phyloP scores from a whole-genome alignment of 2,113 vertebrate species.

The Vireo altiloquus region DNA sequence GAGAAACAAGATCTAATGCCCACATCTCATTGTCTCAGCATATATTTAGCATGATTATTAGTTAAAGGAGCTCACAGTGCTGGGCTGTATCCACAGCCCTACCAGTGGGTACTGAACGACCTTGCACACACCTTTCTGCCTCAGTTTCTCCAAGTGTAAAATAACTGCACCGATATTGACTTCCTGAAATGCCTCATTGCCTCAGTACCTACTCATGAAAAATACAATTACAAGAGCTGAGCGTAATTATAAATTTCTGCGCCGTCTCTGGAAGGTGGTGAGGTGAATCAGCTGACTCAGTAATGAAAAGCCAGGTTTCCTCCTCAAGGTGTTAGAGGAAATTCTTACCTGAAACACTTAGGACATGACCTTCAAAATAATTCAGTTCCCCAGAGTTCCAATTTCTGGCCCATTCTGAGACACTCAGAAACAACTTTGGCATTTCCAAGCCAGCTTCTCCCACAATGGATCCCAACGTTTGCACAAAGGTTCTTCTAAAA shows the following conservation, averaged over 20 bases:
- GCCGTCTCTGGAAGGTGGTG: neutral
- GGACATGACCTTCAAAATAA: neutral
- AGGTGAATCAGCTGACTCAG: conserved; percentile 15
- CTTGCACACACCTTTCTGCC: conserved; percentile 1
- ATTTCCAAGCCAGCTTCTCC: neutral
- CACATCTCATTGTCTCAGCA: neutral
- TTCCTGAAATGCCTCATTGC: conserved; percentile 16
- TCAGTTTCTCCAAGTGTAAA: conserved; percentile 40
- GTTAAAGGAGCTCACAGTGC: neutral
- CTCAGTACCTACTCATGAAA: neutral
- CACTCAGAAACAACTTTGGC: neutral
- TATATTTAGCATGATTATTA: neutral
- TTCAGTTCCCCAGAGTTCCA: neutral
- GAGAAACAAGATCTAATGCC: neutral
- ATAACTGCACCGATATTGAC: neutral
- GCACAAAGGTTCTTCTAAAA: neutral
- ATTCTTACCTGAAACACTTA: neutral
- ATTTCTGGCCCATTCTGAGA: neutral
- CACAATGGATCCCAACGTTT: fast-evolving
- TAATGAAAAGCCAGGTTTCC: conserved; percentile 14
- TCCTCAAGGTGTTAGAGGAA: neutral
- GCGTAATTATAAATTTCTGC: neutral
- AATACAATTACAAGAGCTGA: neutral
- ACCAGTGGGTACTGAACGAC: neutral
- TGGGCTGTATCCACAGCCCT: neutral